Evolutionary conservation across 2,797 vertebrate genomes (phyloP), one percentile per base, ranked within the genome.

Genomic region (Pseudopleuronectes americanus): DNA sequence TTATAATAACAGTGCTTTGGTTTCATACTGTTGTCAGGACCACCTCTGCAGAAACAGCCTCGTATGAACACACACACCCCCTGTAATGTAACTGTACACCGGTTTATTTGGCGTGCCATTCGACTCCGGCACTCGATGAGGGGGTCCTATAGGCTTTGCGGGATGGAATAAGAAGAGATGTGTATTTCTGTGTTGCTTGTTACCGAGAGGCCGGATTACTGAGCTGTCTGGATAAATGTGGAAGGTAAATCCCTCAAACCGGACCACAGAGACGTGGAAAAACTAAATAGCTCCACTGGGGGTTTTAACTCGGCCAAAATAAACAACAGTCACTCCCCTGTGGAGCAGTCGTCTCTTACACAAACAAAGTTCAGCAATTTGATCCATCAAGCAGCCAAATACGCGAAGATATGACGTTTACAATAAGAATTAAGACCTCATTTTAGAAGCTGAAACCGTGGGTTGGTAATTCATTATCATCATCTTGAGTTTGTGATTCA

Each of bases 1-100:
- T 89, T 87, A 76, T 56, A 73, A 69, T 52, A 78, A 64, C 71
- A 65, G 10, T 8, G 23, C 12, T 70, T 28, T 63, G 26, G 45
- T 77, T 58, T 68, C n/a, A 61, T 63, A 51, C 7, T 49, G 57
- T 67, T 45, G 45, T 63, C 55, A 54, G 38, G 28, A 33, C 6
- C 55, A 60, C 13, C 3, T 33, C 26, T 24, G 33, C 48, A 63
- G 24, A 31, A 31, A 53, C 52, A 65, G 38, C 23, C 41, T 66
- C 12, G 24, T 17, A 31, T 16, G 47, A 22, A 76, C 22, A 63
- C 47, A 22, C 38, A 79, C 28, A 60, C 41, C 16, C 53, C 36
- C 3, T 22, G 24, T 63, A 43, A 24, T 56, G 36, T 60, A 28
- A 64, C 53, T n/a, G 22, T 55, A 22, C 28, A 58, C 47, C 9